These are phyloP conservation scores for Palythoa caribaeorum DNA, from an alignment of 92 coral and sea anemone genomes.

Conservation along the genomic window DNA sequence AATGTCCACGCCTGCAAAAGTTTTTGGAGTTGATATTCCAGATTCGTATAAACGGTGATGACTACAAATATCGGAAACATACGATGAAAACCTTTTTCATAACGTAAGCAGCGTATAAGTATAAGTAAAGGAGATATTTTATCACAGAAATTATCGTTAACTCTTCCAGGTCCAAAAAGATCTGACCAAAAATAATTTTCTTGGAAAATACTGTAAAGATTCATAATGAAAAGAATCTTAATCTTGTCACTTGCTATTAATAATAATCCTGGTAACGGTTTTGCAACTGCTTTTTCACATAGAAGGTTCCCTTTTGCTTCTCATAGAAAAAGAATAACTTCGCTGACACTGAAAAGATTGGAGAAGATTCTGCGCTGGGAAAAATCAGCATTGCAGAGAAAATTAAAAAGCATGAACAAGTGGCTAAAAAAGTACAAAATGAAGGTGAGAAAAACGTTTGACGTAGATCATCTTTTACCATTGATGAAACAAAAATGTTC, in stretches of 20 bases:
- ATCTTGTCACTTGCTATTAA: neutral
- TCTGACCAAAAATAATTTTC: neutral
- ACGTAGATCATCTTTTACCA: neutral
- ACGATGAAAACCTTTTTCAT: neutral
- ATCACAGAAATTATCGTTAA: neutral
- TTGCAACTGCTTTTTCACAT: neutral
- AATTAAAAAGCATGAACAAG: neutral
- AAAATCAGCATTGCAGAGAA: neutral
- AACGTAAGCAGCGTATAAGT: neutral
- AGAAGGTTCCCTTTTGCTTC: neutral
- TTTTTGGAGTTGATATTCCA: neutral
- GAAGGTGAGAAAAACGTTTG: neutral
- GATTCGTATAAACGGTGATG: neutral
- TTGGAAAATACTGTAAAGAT: neutral
- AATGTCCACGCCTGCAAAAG: neutral
- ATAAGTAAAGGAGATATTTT: neutral
- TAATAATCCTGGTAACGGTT: neutral
- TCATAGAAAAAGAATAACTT: neutral
- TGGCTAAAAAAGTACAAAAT: neutral
- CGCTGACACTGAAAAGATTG: neutral
- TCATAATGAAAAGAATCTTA: neutral
- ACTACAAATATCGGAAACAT: neutral
- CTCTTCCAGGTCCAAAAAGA: neutral
- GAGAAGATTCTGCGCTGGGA: neutral
- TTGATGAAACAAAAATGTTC: too few relatives aligned